These are phyloP conservation scores for Poecilus cupreus DNA, from an alignment of 2,888 invertebrate species.

Conservation along the genomic window DNA sequence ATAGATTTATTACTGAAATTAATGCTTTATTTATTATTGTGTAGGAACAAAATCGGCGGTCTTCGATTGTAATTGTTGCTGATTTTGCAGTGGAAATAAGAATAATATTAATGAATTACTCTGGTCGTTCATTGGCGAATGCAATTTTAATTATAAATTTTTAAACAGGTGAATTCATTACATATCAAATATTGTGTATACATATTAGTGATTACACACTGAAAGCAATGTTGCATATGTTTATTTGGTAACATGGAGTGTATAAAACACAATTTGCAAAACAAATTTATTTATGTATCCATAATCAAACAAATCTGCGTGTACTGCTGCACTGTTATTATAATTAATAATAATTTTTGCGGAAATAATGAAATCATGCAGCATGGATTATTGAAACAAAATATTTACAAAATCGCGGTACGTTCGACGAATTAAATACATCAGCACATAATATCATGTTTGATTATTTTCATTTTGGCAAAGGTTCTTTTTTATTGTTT, in stretches of 20 bases:
- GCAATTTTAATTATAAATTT: constrained; percentile 40
- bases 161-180: constrained; percentile 26
- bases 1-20: too few relatives aligned
- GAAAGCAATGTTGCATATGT: constrained; percentile 45
- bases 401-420: constrained; percentile 50
- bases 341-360: constrained; percentile 59
- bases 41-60: too few relatives aligned
- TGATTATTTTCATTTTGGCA: constrained; percentile 51
- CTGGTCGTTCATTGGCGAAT: constrained; percentile 11
- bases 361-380: constrained; percentile 56
- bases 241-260: constrained; percentile 47
- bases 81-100: not conserved
- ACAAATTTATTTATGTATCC: constrained; percentile 58
- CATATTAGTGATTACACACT: constrained; percentile 32
- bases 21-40: too few relatives aligned
- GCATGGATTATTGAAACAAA: constrained; percentile 52
- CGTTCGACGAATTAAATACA: constrained; percentile 41
- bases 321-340: constrained; percentile 49
- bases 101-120: not conserved
- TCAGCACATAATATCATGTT: constrained; percentile 43
- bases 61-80: too few relatives aligned
- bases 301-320: constrained; percentile 54
- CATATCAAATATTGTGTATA: constrained; percentile 29
- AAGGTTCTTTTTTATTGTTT: constrained; percentile 41
- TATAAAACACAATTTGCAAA: constrained; percentile 58